Base-by-base conservation (phyloP, 1,140 invertebrate species). In the Trichonephila clavipes region DNA sequence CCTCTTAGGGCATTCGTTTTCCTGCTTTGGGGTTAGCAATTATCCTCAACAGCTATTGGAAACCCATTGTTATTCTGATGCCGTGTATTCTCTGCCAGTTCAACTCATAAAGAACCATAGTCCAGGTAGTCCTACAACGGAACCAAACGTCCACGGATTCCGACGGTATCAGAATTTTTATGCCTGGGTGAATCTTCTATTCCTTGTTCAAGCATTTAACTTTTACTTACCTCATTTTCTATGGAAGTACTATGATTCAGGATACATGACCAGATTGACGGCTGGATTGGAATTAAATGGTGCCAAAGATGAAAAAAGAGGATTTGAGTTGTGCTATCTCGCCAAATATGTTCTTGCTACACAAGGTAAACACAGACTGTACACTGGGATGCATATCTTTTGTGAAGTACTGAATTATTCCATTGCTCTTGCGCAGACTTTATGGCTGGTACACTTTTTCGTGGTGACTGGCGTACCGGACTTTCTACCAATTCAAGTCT, bases 391-490 rank as follows among this genome's bases (percentile, higher is more conserved):
- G 24, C 72, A 88, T 69, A 88, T 93, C 51, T 81, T 93, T 19
- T 93, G 85, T 34, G 92, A 93, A 61, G 44, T 64, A 1, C 44
- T 86, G 14, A 93, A 93, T n/a, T 93, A 93, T 19, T 19, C 58
- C 0, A 59, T 88, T n/a, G 69, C 92, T 14, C 34, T 93, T 10
- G 62, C 92, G 0, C 92, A 88, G 18, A 93, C 92, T 12, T 24
- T 93, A 21, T 93, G 92, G 92, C 44, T 93, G 69, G 81, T 93
- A 5, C 44, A 77, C 59, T 93, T 93, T 21, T 93, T 93, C 58
- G 59, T 88, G 3, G 92, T 93, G 28, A 93, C 92, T 16, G 92
- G 92, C 1, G 92, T 93, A 4, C 92, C 92, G 18, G 69, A 88
- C 7, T 81, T 19, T 16, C 19, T 81, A 4, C 58, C 51, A 16